Evolutionary conservation across 2,797 vertebrate genomes (phyloP).

Genomic region (Chanos chanos): DNA sequence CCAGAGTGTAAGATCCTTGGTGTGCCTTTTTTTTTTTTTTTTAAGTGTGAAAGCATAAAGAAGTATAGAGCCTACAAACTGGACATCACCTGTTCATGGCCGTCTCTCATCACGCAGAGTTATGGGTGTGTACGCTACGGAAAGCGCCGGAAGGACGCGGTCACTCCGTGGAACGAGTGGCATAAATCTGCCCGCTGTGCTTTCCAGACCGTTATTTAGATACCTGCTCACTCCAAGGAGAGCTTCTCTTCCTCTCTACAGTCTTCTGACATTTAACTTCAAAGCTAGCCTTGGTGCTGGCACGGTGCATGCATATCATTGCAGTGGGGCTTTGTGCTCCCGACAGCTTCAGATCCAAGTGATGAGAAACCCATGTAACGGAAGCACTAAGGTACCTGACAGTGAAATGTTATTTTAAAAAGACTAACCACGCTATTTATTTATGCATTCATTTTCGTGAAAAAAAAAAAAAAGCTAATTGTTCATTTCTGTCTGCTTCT

Average conservation of each 20-base stretch:
- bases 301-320: neutral
- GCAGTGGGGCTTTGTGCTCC: neutral
- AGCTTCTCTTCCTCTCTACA: conserved; percentile 10
- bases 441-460: too few species aligned
- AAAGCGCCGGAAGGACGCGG: neutral
- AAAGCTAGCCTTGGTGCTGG: conserved; percentile 24
- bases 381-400: too few species aligned
- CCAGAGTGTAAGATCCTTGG: neutral
- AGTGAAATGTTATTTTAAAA: too few species aligned
- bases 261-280: conserved; percentile 37
- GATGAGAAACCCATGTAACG: neutral
- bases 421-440: too few species aligned
- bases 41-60: conserved; percentile 5
- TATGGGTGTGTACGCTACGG: neutral
- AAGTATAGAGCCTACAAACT: neutral
- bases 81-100: conserved; percentile 3
- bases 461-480: too few species aligned
- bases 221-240: conserved; percentile 23
- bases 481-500: too few species aligned
- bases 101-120: conserved; percentile 3
- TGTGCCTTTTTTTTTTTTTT: neutral
- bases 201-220: conserved; percentile 28
- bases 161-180: conserved; percentile 2
- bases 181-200: conserved; percentile 21
- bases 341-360: neutral